A percentile compares a stretch with the other conserved stretches of the same genome.
Conservation (phyloP, 2,888 invertebrate genomes). For the Drosophila neonasuta region DNA sequence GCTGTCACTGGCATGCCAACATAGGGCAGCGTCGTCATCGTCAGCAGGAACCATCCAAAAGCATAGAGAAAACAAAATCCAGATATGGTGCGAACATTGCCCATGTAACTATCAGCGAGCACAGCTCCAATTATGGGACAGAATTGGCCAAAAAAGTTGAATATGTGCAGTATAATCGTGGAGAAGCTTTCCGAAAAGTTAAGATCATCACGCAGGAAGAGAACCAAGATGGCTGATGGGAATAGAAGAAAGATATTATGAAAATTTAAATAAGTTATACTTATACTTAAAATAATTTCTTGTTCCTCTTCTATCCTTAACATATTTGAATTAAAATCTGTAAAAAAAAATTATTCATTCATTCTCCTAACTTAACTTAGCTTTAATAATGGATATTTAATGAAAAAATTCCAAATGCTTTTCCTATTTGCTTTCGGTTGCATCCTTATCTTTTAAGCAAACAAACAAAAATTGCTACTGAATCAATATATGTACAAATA, state of each 20-base stretch:
- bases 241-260: neutral
- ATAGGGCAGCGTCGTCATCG: slow-evolving; percentile 83
- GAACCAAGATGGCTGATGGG: slow-evolving; percentile 84
- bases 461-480: neutral
- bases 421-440: no score
- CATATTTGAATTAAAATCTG: no score
- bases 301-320: no score
- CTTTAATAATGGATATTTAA: no score
- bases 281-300: no score
- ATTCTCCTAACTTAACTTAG: no score
- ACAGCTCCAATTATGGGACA: slow-evolving; percentile 86
- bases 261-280: neutral
- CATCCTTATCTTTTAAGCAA: neutral
- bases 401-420: no score
- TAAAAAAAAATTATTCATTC: no score
- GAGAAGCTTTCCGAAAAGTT: slow-evolving; percentile 83
- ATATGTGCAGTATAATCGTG: slow-evolving; percentile 85
- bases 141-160: slow-evolving; percentile 86
- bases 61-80: slow-evolving; percentile 85
- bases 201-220: slow-evolving; percentile 85
- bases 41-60: slow-evolving; percentile 83
- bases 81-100: slow-evolving; percentile 84
- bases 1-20: slow-evolving; percentile 68
- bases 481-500: neutral
- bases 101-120: slow-evolving; percentile 86